phyloP scores from a whole-genome alignment of 2,888 invertebrate species.

The Cheiracanthium punctorium region DNA sequence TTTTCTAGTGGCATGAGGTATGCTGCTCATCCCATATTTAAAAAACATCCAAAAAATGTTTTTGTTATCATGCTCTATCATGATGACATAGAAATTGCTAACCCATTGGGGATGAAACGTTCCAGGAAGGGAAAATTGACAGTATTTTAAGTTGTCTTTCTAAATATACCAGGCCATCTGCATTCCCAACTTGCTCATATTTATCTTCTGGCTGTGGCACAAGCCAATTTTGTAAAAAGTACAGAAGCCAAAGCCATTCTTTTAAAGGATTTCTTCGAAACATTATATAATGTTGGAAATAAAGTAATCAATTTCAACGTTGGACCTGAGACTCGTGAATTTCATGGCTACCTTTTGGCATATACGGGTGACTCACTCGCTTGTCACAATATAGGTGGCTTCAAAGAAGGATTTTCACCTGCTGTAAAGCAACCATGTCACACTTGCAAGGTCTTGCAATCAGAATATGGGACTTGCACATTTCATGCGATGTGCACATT shows the following conservation, averaged over 20 bases:
- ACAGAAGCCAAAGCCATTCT: not conserved
- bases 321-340: not conserved
- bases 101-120: not conserved
- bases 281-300: not conserved
- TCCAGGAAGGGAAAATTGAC: conserved; percentile 1
- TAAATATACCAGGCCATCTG: not conserved
- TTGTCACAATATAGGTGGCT: conserved; percentile 25
- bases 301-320: not conserved
- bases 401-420: conserved; percentile 21
- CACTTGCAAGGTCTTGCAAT: conserved; percentile 2
- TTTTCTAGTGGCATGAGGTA: not conserved
- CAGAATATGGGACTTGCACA: not conserved
- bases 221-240: not conserved
- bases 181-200: not conserved
- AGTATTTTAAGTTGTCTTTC: not conserved
- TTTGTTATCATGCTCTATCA: not conserved
- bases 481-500: conserved; percentile 6
- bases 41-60: not conserved
- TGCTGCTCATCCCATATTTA: not conserved
- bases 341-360: conserved; percentile 14
- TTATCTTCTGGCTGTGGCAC: not conserved
- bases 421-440: conserved; percentile 14
- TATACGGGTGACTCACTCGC: conserved; percentile 23
- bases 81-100: not conserved
- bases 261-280: not conserved